Percentiles rank a stretch among this genome's conserved stretches.
Evolutionary conservation across 2,797 vertebrate species (phyloP).

Genomic region (Enteromius trimaculatus): DNA sequence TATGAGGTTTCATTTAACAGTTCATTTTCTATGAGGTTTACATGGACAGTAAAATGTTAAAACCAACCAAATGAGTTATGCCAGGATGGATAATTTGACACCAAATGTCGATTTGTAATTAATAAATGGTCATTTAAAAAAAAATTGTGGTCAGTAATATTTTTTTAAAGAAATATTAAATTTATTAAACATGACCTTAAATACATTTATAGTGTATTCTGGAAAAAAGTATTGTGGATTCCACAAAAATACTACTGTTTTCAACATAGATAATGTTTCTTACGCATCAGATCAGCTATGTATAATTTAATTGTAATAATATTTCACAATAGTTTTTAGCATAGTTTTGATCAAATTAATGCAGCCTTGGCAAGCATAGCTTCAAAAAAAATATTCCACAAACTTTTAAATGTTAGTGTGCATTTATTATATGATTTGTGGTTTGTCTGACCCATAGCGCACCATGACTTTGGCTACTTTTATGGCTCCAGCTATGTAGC

Average conservation of each 20-base stretch:
- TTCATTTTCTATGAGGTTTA: not conserved
- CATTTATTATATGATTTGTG: not conserved
- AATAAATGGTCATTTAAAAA: not conserved
- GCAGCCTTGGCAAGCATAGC: not conserved
- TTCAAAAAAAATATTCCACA: not conserved
- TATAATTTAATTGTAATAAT: too few relatives aligned
- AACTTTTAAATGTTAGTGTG: not conserved
- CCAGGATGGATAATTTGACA: not conserved
- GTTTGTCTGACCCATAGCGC: slow-evolving; percentile 77
- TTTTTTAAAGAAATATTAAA: not conserved
- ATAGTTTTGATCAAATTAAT: not conserved
- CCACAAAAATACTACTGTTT: not conserved
- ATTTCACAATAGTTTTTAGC: too few relatives aligned
- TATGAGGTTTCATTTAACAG: not conserved
- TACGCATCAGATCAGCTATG: not conserved
- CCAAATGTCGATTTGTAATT: not conserved
- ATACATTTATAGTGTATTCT: not conserved
- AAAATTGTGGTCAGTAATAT: not conserved
- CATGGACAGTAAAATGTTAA: not conserved
- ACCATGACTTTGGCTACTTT: slow-evolving; percentile 90
- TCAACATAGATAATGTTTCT: not conserved
- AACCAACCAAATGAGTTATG: not conserved
- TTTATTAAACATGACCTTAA: not conserved
- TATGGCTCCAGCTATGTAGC: slow-evolving; percentile 97
- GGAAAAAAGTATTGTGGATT: not conserved